phyloP scores from a whole-genome alignment of 1,140 invertebrate species.

The Apis florea region DNA sequence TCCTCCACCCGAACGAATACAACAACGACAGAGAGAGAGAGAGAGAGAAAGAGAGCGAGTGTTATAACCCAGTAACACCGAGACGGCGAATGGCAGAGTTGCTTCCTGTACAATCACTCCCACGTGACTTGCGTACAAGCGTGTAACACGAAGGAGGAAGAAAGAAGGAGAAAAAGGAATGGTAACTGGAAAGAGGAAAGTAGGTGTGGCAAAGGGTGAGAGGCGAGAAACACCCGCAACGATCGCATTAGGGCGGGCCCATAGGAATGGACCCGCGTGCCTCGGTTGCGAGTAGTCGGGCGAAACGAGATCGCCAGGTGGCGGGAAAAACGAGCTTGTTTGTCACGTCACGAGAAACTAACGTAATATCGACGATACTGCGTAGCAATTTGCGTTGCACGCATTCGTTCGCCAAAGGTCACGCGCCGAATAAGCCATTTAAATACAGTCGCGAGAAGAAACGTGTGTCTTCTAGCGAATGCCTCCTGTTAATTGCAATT shows the following conservation, averaged over 20 bases:
- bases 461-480: not conserved
- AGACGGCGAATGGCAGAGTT: not conserved
- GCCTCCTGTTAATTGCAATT: slow-evolving; percentile 7
- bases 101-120: not conserved
- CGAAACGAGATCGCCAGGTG: too few species aligned
- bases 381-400: not conserved
- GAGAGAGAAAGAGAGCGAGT: too few species aligned
- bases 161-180: not conserved
- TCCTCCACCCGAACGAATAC: not conserved
- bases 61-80: not conserved
- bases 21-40: not conserved
- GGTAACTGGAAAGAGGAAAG: not conserved
- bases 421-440: slow-evolving; percentile 14
- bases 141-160: not conserved
- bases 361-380: not conserved
- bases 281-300: too few species aligned
- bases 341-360: not conserved
- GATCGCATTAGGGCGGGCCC: not conserved
- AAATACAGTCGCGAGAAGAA: slow-evolving; percentile 28
- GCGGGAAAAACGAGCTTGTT: not conserved
- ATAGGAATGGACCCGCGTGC: not conserved
- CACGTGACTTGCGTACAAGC: not conserved
- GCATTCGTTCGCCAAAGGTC: slow-evolving; percentile 38
- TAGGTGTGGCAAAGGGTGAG: not conserved
- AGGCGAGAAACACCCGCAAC: not conserved